A percentile compares a stretch with the other conserved stretches of the same genome.
phyloP scores from a whole-genome alignment of 2,888 invertebrate genomes.

The Nebria brevicollis region DNA sequence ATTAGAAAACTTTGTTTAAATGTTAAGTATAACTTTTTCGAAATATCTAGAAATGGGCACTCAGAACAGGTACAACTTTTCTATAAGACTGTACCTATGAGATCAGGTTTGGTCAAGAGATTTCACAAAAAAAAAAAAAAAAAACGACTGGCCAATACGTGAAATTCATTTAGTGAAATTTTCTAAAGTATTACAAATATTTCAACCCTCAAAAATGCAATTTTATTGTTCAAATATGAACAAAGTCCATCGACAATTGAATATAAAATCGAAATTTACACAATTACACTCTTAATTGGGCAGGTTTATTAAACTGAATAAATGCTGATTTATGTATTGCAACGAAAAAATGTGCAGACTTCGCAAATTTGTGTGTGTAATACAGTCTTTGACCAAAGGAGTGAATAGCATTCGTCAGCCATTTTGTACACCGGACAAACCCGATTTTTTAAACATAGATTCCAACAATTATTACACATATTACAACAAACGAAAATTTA shows the following conservation, averaged over 20 bases:
- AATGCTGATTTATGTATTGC: slow-evolving; percentile 16
- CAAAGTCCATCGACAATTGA: too few relatives aligned
- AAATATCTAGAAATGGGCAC: slow-evolving; percentile 38
- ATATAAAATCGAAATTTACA: too few relatives aligned
- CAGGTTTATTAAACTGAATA: not conserved
- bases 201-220: too few relatives aligned
- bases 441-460: slow-evolving; percentile 35
- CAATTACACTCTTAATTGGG: not conserved
- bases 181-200: not conserved
- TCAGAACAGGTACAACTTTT: slow-evolving; percentile 35
- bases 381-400: slow-evolving; percentile 43
- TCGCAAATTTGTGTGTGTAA: slow-evolving; percentile 43
- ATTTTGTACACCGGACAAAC: slow-evolving; percentile 46
- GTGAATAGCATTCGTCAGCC: slow-evolving; percentile 41
- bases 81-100: slow-evolving; percentile 35
- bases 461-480: slow-evolving; percentile 24
- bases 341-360: slow-evolving; percentile 31
- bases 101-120: slow-evolving; percentile 42
- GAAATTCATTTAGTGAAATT: slow-evolving; percentile 22
- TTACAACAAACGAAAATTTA: not conserved
- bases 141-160: slow-evolving; percentile 33
- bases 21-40: not conserved
- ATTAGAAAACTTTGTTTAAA: not conserved
- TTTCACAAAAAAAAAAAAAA: too few relatives aligned
- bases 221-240: too few relatives aligned